Evolutionary conservation across 2,888 invertebrate genomes (phyloP), one percentile per base, ranked within the genome.

Genomic region (Acheta domesticus): DNA sequence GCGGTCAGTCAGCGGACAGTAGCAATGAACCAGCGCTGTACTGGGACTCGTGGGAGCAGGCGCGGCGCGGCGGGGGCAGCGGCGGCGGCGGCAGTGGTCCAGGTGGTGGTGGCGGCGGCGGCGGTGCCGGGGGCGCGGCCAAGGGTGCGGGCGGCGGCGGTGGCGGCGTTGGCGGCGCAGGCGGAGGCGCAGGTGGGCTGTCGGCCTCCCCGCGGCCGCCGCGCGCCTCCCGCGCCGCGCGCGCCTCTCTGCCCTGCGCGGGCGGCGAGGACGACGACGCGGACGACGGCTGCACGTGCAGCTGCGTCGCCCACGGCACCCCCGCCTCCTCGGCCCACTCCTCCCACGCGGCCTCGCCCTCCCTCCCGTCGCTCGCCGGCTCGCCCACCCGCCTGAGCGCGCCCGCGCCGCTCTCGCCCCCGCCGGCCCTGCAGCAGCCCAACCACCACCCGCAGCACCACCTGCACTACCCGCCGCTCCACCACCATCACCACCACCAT

Each of bases 21-120:
- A 86, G 84, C 82, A 86, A 80, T 85, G 92, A 89, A 84, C 88
- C 93, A 85, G 91, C 92, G 83, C 89, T 98, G 83, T 96, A 95
- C 88, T 98, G 97, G 97, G 97, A 97, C 87, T 96, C 96, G 12
- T 97, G 96, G 96, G 96, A 96, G 87, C 89, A 93, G 36, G 36
- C 36, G 36, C 36, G 36, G 36, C 36, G 36, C 8, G 8, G 36
- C 36, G 36, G 36, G 0, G 36, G 36, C 36, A 4, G 36, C 36
- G 36, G 36, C 36, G 36, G 36, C 8, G 36, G 36, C 8, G 36
- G 36, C 5, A 8, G 36, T 1, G 1, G 36, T 8, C 0, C 5
- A 3, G 36, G 36, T 8, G 36, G 36, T 36, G 36, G 36, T 1
- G 5, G 36, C 8, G 36, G 36, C 5, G 36, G 36, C 5, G 36